Evolutionary conservation across 1,140 invertebrate genomes (phyloP), one percentile per base, ranked within the genome.

Genomic region (Halictus rubicundus): DNA sequence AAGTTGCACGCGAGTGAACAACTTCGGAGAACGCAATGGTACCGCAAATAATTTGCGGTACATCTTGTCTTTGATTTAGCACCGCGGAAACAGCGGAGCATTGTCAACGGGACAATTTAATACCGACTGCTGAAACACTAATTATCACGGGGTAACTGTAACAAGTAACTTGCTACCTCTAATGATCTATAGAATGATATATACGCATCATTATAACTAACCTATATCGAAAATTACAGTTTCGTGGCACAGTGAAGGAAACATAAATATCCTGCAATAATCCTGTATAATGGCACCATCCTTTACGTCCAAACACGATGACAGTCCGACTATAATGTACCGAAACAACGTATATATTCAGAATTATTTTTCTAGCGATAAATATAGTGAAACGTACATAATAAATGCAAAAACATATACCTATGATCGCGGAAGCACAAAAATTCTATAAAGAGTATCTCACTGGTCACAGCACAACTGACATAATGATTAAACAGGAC

Each of bases 1-100:
- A 27, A 71, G 14, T 54, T 73, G 63, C 60, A 68, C 39, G 39
- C 65, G 14, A 59, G 14, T 69, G 59, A 49, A 82, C 46, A 66
- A 83, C 70, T 79, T 84, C 66, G 54, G 42, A 61, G 60, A 65
- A 74, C 70, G 63, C 63, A 74, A 49, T 79, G 59, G 21, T 37
- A 61, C 27, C 37, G 19, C 61, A 63, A 83, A 84, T 83, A 80
- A 84, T 83, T 84, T 61, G 70, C 68, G 63, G 61, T 23, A 32
- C 57, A 83, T 68, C 76, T 83, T 76, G 61, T 42, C 57, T 71
- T 83, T 80, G 83, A 83, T 83, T 84, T 80, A 84, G 52, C 19
- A 4, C 14, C 37, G 16, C 12, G 19, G 42, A 21, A 78, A 78
- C 59, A 64, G 60, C 68, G 46, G 46, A 52, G 76, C 68, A 78